Base-by-base conservation (phyloP, 2,113 vertebrate genomes). In the zebrafish (Danio rerio) region DNA sequence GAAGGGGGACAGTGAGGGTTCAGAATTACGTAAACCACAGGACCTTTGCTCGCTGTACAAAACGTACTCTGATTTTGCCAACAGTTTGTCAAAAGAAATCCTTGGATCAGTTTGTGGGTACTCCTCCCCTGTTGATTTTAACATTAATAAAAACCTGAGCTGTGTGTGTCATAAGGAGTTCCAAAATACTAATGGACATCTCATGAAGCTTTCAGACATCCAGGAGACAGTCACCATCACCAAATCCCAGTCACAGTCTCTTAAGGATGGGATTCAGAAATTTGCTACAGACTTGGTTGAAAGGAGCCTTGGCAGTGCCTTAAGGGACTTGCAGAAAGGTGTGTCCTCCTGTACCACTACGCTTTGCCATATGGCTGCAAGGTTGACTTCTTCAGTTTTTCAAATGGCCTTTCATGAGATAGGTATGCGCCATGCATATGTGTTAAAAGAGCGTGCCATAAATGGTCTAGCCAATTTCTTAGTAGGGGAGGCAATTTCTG, bases 381-480 rank as follows among this genome's bases (percentile, higher is more conserved):
- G 93, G 83, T 91, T 99, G 74, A 98, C 98, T 16, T 96, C 98
- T 6, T 98, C 97, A 0, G 90, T 99, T 86, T 97, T 99, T 90
- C 97, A 99, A 47, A 96, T 98, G 96, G 97, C 98, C 55, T 98
- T 99, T 88, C 97, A 97, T 79, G 98, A 99, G 89, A 96, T 99
- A 31, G 96, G 96, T 81, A 96, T 96, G 86, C 95, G 95, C 31
- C 93, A 87, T 85, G 96, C 96, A 0, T 94, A 94, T 86, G 95
- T 96, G 0, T 87, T 98, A 78, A 98, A 97, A 87, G 92, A 97
- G 65, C 95, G 91, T 84, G 98, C 98, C 53, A 93, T 99, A 88
- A 96, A 95, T 61, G 94, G 96, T 4, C 89, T 99, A 83, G 97
- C 97, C 18, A 94, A 91, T 76, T 95, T 99, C 84, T 89, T 98